Evolutionary conservation across 2,797 vertebrate genomes (phyloP).

Genomic region (Myotis myotis): DNA sequence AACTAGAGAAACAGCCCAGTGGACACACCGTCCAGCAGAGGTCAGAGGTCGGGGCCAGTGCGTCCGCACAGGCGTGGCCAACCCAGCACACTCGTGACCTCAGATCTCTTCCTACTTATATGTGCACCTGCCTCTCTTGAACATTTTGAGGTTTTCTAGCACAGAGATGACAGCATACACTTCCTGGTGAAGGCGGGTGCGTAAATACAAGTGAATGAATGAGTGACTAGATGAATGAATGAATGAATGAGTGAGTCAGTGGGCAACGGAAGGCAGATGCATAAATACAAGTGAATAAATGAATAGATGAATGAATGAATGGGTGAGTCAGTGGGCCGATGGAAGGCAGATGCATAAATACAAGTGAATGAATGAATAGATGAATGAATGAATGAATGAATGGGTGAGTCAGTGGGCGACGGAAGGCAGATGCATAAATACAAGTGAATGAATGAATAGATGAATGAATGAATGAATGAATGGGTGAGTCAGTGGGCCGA

Average conservation of each 20-base stretch:
- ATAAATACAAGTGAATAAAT: too few relatives aligned
- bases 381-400: not conserved
- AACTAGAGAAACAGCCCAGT: not conserved
- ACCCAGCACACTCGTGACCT: not conserved
- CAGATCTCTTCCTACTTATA: too few relatives aligned
- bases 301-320: too few relatives aligned
- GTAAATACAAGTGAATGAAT: too few relatives aligned
- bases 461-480: too few relatives aligned
- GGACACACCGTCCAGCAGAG: not conserved
- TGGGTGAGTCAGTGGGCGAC: not conserved
- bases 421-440: not conserved
- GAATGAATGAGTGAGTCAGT: not conserved
- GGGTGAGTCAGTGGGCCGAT: accelerated
- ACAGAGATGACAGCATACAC: accelerated
- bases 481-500: accelerated
- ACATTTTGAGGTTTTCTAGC: not conserved
- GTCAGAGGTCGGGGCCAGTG: not conserved
- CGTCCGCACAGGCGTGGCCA: not conserved
- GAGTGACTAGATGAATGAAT: too few relatives aligned
- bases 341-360: accelerated
- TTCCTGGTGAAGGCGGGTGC: not conserved
- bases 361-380: too few relatives aligned
- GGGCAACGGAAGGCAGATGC: accelerated
- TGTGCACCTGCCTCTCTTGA: too few relatives aligned
- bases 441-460: too few relatives aligned